Evolutionary conservation across 2,888 invertebrate genomes (phyloP).

Genomic region (Macrophya alboannulata): DNA sequence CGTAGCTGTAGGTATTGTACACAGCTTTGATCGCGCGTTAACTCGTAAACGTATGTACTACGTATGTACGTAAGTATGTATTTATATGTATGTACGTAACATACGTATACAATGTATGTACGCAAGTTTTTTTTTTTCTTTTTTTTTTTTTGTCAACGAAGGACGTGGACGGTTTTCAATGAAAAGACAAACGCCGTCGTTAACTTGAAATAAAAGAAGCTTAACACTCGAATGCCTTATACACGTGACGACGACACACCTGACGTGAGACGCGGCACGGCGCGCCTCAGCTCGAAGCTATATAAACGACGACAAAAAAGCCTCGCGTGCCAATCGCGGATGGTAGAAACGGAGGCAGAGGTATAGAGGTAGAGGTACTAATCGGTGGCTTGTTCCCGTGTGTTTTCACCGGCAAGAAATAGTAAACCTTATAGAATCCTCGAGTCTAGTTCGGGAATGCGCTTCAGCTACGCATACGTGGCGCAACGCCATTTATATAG

Average conservation of each 20-base stretch:
- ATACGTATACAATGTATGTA: not conserved
- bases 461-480: constrained; percentile 57
- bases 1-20: not conserved
- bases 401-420: constrained; percentile 62
- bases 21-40: not conserved
- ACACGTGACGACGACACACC: constrained; percentile 25
- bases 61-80: too few relatives aligned
- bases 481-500: constrained; percentile 55
- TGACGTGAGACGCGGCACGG: not conserved
- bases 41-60: too few relatives aligned
- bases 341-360: not conserved
- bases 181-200: constrained; percentile 41
- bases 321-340: constrained; percentile 45
- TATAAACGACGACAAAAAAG: constrained; percentile 9
- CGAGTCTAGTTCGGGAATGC: constrained; percentile 70
- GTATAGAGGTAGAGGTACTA: constrained; percentile 31
- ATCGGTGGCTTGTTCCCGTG: constrained; percentile 55
- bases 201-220: constrained; percentile 27
- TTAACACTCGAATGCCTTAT: constrained; percentile 23
- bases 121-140: too few relatives aligned
- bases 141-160: not conserved
- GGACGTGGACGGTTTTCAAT: constrained; percentile 2
- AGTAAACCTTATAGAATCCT: constrained; percentile 70
- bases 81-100: too few relatives aligned
- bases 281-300: not conserved